Evolutionary conservation across 2,797 vertebrate genomes (phyloP), one percentile per base, ranked within the genome.

Genomic region (Rhinophrynus dorsalis): DNA sequence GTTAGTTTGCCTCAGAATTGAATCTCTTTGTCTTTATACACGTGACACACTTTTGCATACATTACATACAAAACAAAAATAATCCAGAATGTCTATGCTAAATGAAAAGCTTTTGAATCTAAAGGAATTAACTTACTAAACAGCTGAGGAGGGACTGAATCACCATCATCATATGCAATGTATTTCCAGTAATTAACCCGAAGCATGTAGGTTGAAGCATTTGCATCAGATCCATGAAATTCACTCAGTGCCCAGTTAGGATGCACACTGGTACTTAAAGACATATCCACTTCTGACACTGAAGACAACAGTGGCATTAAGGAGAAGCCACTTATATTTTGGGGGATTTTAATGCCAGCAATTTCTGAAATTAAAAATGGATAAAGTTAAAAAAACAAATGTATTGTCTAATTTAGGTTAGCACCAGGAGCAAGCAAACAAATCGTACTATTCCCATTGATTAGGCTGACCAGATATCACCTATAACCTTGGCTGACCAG

Each of bases 191-290:
- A 81, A 44, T 84, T 86, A 6, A 75, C 87, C 78, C 94, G 89
- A 35, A 99, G 89, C 96, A 98, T 98, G 77, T 97, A 99, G 6
- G 89, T 90, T 18, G 97, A 99, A 29, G 94, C 87, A 48, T 98
- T 99, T 29, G 83, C 94, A 37, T 99, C 92, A 79, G 94, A 98
- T 1, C 96, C 96, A 0, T 99, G 97, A 81, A 94, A 99, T 83
- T 99, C 94, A 70, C 97, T 98, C 68, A 99, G 72, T 32, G 92
- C 85, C 96, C 95, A 98, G 2, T 84, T 78, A 5, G 94, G 88
- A 30, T 60, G 92, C 11, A 56, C 67, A 13, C 9, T 42, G 68
- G 12, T 15, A 0, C 1, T 1, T 2, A 67, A 47, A 13, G 23
- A 13, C 0, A 17, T 55, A 29, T 83, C 1, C 0, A 75, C 79